phyloP scores from a whole-genome alignment of 2,888 invertebrate species.

The Flabesymbios commensalis region DNA sequence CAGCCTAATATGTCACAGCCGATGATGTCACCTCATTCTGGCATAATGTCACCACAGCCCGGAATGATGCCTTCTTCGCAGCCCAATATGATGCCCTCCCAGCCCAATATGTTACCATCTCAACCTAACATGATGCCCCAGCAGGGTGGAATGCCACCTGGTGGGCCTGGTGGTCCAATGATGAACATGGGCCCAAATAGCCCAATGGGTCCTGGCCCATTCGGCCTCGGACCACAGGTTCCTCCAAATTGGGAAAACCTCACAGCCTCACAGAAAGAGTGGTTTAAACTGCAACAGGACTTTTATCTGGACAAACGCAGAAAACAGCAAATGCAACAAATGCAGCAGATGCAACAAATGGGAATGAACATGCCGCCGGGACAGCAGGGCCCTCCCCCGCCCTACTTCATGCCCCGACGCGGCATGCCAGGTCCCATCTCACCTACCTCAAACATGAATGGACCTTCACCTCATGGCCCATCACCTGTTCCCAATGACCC shows the following conservation, averaged over 20 bases:
- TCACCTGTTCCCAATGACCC: conserved; percentile 26
- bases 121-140: conserved; percentile 43
- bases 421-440: conserved; percentile 38
- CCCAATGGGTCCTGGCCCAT: conserved; percentile 50
- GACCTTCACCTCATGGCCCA: conserved; percentile 18
- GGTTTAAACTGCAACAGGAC: conserved; percentile 88
- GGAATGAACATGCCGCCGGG: conserved; percentile 4
- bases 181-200: conserved; percentile 46
- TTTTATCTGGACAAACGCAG: conserved; percentile 60
- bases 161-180: conserved; percentile 57
- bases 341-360: conserved; percentile 36
- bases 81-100: not conserved
- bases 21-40: conserved; percentile 34
- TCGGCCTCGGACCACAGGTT: conserved; percentile 14
- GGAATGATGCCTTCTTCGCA: not conserved
- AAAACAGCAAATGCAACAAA: conserved; percentile 45
- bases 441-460: conserved; percentile 49
- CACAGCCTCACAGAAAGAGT: conserved; percentile 75
- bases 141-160: conserved; percentile 39
- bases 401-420: not conserved
- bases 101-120: conserved; percentile 39
- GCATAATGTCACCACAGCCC: no score
- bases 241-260: conserved; percentile 53
- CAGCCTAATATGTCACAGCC: conserved; percentile 33
- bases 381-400: not conserved